A percentile compares a stretch with the other conserved stretches of the same genome.
Evolutionary conservation across 2,113 vertebrate genomes (phyloP).

Genomic region (Zosterops borbonicus): DNA sequence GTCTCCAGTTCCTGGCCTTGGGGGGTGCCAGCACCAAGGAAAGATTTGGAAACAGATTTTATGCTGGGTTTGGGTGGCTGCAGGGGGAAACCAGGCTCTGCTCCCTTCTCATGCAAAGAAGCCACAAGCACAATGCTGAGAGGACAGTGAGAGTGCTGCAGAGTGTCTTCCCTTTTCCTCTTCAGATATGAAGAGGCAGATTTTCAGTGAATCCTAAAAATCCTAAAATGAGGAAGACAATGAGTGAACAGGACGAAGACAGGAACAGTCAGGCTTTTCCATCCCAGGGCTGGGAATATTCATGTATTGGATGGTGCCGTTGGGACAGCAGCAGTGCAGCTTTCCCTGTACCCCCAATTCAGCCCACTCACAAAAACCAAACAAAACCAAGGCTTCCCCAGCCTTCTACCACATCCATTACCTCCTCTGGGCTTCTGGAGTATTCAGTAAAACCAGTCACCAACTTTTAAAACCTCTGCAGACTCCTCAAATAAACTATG

Average conservation of each 20-base stretch:
- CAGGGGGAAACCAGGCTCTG: neutral
- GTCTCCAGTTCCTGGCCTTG: fast-evolving
- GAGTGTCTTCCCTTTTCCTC: neutral
- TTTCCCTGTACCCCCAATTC: neutral
- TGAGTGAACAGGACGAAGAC: neutral
- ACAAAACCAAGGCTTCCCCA: neutral
- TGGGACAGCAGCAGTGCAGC: neutral
- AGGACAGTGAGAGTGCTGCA: neutral
- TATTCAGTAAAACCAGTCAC: neutral
- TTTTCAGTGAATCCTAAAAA: neutral
- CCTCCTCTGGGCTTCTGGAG: neutral
- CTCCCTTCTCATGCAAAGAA: neutral
- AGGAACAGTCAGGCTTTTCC: neutral
- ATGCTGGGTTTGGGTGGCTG: neutral
- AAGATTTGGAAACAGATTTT: neutral
- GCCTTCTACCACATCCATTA: neutral
- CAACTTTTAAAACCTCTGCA: neutral
- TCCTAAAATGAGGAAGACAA: fast-evolving
- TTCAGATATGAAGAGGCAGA: neutral
- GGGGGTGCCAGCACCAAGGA: neutral
- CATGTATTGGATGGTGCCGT: fast-evolving
- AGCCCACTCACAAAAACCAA: neutral
- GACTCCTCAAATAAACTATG: neutral
- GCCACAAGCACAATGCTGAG: neutral
- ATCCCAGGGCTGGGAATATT: neutral